A percentile compares a stretch with the other conserved stretches of the same genome.
Conservation (phyloP, 2,113 vertebrate species). For the Cricetomys ansorgei region DNA sequence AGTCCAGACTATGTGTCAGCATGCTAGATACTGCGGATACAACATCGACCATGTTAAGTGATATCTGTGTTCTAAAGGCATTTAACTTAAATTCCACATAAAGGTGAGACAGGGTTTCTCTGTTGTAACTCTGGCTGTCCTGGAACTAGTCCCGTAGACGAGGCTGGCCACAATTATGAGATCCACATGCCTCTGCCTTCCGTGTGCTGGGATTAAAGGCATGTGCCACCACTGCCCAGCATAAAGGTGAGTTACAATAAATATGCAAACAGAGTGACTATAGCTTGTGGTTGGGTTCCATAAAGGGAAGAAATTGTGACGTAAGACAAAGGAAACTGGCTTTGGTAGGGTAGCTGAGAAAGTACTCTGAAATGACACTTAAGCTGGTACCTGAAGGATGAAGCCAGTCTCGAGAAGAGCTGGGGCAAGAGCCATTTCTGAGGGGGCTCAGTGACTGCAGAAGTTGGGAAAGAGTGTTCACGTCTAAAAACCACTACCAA, state of each 20-base stretch:
- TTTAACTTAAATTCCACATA: background rate
- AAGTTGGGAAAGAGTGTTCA: background rate
- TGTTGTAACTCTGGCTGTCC: no score
- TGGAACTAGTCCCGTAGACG: no score
- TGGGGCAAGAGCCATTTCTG: background rate
- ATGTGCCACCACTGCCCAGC: no score
- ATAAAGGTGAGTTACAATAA: background rate
- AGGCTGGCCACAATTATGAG: no score
- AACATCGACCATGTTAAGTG: background rate
- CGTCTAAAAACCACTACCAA: background rate
- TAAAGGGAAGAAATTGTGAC: background rate
- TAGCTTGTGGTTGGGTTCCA: background rate
- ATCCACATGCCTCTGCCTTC: no score
- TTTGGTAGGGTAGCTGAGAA: background rate
- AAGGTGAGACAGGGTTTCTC: no score
- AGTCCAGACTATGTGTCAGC: background rate
- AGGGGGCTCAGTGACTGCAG: background rate
- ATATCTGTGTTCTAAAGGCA: background rate
- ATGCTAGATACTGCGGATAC: background rate
- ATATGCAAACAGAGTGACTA: background rate
- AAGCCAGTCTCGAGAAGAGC: background rate
- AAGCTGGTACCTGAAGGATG: background rate
- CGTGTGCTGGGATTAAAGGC: no score
- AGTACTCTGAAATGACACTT: constrained; percentile 26
- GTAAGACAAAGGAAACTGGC: background rate